Evolutionary conservation across 2,113 vertebrate genomes (phyloP).

Genomic region (Cavia porcellus): DNA sequence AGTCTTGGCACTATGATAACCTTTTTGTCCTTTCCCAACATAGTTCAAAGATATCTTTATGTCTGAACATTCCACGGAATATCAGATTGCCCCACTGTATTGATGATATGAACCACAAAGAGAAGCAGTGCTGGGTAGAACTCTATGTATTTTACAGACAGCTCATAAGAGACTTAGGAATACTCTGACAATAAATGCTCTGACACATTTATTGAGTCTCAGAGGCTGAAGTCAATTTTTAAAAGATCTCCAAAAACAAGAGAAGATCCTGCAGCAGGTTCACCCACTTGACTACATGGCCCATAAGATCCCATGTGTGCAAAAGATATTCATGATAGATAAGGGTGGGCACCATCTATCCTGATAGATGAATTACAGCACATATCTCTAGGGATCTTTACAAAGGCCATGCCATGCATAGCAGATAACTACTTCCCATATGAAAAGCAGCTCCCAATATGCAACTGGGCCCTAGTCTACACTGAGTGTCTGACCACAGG

Average conservation of each 20-base stretch:
- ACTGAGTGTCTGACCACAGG: not conserved
- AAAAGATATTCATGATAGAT: not conserved
- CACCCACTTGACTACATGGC: not conserved
- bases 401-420: not conserved
- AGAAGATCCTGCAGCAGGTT: not conserved
- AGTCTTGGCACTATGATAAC: not conserved
- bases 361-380: not conserved
- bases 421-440: not conserved
- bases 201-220: not conserved
- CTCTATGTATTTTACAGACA: not conserved
- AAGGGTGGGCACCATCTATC: not conserved
- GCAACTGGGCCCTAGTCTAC: not conserved
- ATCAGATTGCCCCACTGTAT: not conserved
- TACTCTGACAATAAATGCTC: not conserved
- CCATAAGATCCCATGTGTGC: not conserved
- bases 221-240: not conserved
- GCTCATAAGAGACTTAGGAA: not conserved
- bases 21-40: not conserved
- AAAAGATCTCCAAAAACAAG: slow-evolving; percentile 3
- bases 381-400: not conserved
- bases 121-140: not conserved
- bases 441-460: not conserved
- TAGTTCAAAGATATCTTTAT: not conserved
- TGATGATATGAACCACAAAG: not conserved
- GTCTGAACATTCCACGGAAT: not conserved